phyloP scores from a whole-genome alignment of 2,888 invertebrate genomes.

The Lottia scabra region DNA sequence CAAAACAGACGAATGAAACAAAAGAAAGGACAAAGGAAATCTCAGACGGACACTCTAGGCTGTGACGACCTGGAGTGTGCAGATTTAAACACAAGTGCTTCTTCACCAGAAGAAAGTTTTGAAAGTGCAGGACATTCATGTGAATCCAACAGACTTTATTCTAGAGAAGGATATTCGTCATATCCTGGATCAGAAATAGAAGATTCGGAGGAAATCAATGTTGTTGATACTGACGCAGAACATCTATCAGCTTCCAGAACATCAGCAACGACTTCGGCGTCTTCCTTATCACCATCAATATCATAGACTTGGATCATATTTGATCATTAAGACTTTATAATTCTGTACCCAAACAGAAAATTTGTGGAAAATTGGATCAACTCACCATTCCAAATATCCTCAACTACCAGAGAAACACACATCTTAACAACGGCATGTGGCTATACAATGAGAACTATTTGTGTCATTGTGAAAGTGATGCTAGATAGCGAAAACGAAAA shows the following conservation, averaged over 20 bases:
- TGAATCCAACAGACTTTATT: constrained; percentile 25
- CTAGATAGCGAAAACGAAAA: no score
- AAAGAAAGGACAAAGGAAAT: constrained; percentile 66
- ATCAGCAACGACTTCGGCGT: no score
- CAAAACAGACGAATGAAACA: constrained; percentile 91
- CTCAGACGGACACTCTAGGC: constrained; percentile 39
- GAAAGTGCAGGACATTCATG: constrained; percentile 23
- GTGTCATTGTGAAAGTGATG: no score
- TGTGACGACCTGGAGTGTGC: constrained; percentile 6
- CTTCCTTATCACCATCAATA: no score
- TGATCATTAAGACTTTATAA: no score
- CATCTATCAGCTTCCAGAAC: not conserved
- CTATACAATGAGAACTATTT: no score
- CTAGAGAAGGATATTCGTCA: constrained; percentile 29
- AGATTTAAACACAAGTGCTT: constrained; percentile 9
- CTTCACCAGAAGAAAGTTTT: constrained; percentile 18
- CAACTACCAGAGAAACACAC: no score
- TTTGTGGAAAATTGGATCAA: no score
- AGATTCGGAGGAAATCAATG: constrained; percentile 55
- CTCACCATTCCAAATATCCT: no score
- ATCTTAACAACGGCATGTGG: no score
- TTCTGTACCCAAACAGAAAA: no score
- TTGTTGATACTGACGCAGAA: constrained; percentile 50
- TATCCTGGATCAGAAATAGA: constrained; percentile 13
- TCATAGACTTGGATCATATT: no score